These are phyloP conservation scores for Drosophila cardini DNA, from an alignment of 1,140 invertebrate genomes.

Conservation along the genomic window DNA sequence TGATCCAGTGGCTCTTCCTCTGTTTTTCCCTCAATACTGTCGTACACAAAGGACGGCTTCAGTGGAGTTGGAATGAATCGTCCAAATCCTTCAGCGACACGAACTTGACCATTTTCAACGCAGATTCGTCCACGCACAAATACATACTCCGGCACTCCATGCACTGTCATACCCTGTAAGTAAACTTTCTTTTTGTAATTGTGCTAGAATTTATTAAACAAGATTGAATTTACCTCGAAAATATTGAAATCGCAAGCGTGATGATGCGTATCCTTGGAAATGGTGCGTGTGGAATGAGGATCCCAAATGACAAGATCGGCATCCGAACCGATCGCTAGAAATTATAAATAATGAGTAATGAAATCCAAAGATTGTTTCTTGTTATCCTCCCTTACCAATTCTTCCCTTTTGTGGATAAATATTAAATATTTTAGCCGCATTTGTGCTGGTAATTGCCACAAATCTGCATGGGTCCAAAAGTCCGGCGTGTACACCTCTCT, in stretches of 20 bases:
- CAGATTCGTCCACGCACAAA: slow-evolving; percentile 96
- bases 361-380: not conserved
- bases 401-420: slow-evolving; percentile 98
- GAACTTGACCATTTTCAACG: slow-evolving; percentile 94
- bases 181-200: not conserved
- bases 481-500: slow-evolving; percentile 97
- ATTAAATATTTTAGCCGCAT: slow-evolving; percentile 99
- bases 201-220: not conserved
- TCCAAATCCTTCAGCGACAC: slow-evolving; percentile 92
- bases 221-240: slow-evolving; percentile 88
- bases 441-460: slow-evolving; percentile 98
- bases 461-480: slow-evolving; percentile 96
- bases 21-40: slow-evolving; percentile 68
- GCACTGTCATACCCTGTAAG: slow-evolving; percentile 89
- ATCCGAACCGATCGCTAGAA: slow-evolving; percentile 92
- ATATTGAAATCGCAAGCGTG: slow-evolving; percentile 99
- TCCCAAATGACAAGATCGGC: slow-evolving; percentile 99
- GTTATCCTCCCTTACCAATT: slow-evolving; percentile 86
- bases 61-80: slow-evolving; percentile 85
- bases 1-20: slow-evolving; percentile 53
- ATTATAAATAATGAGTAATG: not conserved
- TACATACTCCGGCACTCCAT: slow-evolving; percentile 95
- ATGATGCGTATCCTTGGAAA: slow-evolving; percentile 97
- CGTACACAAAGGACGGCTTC: slow-evolving; percentile 85
- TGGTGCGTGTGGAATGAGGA: slow-evolving; percentile 92